Conservation (phyloP, 1,140 invertebrate species). For the Drosophila ogumai region DNA sequence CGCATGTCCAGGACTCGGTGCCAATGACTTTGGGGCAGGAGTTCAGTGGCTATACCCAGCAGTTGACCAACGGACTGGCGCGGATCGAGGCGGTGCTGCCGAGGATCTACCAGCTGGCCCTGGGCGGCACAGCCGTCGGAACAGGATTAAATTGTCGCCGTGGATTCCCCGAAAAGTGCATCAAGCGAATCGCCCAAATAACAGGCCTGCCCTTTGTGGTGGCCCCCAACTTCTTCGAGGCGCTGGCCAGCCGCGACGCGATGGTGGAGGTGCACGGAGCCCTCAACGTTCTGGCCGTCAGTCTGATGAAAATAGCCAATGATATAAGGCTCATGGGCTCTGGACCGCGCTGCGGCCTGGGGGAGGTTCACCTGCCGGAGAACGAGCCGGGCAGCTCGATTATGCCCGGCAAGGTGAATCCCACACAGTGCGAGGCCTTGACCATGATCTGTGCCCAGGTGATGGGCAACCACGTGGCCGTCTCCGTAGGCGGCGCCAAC, state of each 20-base stretch:
- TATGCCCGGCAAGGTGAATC: conserved; percentile 99
- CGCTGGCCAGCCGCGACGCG: conserved; percentile 96
- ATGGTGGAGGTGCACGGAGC: conserved; percentile 98
- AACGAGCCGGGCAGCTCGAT: conserved; percentile 99
- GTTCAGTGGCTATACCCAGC: conserved; percentile 96
- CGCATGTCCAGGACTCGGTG: conserved; percentile 95
- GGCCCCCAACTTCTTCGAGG: conserved; percentile 99
- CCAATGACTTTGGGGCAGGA: conserved; percentile 99
- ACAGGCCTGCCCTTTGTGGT: conserved; percentile 94
- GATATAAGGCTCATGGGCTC: conserved; percentile 97
- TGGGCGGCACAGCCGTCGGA: conserved; percentile 98
- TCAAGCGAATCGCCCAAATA: conserved; percentile 91
- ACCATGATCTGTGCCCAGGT: conserved; percentile 99
- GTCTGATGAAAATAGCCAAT: conserved; percentile 99
- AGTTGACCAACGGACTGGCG: conserved; percentile 94
- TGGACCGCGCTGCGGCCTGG: conserved; percentile 97
- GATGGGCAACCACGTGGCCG: conserved; percentile 99
- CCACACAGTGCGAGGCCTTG: conserved; percentile 99
- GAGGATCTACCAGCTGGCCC: conserved; percentile 94
- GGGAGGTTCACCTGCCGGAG: conserved; percentile 96
- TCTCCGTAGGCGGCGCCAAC: conserved; percentile 95
- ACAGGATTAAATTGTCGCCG: conserved; percentile 96
- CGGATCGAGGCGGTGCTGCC: conserved; percentile 94
- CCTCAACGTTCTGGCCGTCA: conserved; percentile 96
- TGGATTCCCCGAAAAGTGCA: conserved; percentile 95